A percentile compares a stretch with the other conserved stretches of the same genome.
Conservation (phyloP, 1,140 invertebrate genomes). For the Branchinecta lynchi region DNA sequence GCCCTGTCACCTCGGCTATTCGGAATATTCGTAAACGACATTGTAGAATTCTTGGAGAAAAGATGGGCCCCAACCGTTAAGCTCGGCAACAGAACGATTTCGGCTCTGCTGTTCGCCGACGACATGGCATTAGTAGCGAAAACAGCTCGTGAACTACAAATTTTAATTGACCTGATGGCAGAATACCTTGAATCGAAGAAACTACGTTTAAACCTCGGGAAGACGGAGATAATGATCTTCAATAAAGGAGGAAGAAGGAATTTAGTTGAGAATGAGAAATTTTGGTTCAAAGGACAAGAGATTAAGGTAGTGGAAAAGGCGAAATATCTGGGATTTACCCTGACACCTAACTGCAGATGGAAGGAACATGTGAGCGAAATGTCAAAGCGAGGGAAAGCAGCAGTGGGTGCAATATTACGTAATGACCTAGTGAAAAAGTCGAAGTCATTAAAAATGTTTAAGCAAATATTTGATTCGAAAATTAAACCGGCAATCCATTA, state of each 20-base stretch:
- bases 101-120: constrained; percentile 10
- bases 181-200: constrained; percentile 10
- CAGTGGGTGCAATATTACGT: constrained; percentile 8
- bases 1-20: constrained; percentile 11
- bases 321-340: constrained; percentile 11
- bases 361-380: constrained; percentile 7
- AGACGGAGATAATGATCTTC: constrained; percentile 10
- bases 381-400: constrained; percentile 10
- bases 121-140: constrained; percentile 7
- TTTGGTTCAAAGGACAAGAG: constrained; percentile 9
- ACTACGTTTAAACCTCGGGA: constrained; percentile 1
- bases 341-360: constrained; percentile 1
- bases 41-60: constrained; percentile 9
- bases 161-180: constrained; percentile 3
- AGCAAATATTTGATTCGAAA: constrained; percentile 12
- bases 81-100: constrained; percentile 9
- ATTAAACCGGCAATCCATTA: constrained; percentile 10
- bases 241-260: constrained; percentile 2
- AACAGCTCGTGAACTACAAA: neutral
- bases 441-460: constrained; percentile 11
- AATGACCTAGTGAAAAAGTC: constrained; percentile 11
- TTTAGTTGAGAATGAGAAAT: constrained; percentile 5
- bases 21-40: constrained; percentile 9
- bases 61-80: constrained; percentile 9
- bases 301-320: constrained; percentile 10